A percentile compares a stretch with the other conserved stretches of the same genome.
These are phyloP conservation scores for Drymodes brunneopygia DNA, from an alignment of 2,113 vertebrate species.

Conservation along the genomic window DNA sequence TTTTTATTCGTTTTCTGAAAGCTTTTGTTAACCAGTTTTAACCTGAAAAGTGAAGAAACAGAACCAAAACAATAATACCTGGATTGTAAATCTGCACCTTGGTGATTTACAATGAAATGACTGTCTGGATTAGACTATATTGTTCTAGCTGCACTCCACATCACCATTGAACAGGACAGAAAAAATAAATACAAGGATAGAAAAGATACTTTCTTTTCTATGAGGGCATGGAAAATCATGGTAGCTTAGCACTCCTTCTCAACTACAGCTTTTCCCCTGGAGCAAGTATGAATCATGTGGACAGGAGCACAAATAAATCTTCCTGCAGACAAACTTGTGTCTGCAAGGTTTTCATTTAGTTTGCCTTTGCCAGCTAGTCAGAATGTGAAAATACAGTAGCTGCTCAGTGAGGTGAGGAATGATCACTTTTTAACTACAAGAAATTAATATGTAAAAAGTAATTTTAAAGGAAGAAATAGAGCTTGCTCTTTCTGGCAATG, in stretches of 20 bases:
- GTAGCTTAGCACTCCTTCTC: not conserved
- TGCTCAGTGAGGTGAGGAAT: not conserved
- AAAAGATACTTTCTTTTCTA: not conserved
- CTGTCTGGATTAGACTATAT: not conserved
- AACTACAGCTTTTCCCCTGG: not conserved
- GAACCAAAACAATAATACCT: not conserved
- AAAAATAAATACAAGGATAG: not conserved
- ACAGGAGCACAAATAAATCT: slow-evolving; percentile 14
- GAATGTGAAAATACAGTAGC: not conserved
- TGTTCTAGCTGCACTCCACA: not conserved
- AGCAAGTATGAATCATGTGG: not conserved
- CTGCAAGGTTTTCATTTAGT: not conserved
- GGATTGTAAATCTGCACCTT: not conserved
- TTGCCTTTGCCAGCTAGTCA: not conserved
- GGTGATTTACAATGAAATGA: not conserved
- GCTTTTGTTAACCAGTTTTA: not conserved
- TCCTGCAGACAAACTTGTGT: not conserved
- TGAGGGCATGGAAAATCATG: not conserved
- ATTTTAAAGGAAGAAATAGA: not conserved
- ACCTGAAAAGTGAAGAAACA: not conserved
- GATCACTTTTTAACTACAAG: not conserved
- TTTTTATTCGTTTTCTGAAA: slow-evolving; percentile 1
- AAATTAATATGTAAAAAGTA: not conserved
- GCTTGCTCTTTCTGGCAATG: not conserved
- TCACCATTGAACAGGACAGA: not conserved